phyloP scores from a whole-genome alignment of 2,797 vertebrate species.

The Anguilla obscura region DNA sequence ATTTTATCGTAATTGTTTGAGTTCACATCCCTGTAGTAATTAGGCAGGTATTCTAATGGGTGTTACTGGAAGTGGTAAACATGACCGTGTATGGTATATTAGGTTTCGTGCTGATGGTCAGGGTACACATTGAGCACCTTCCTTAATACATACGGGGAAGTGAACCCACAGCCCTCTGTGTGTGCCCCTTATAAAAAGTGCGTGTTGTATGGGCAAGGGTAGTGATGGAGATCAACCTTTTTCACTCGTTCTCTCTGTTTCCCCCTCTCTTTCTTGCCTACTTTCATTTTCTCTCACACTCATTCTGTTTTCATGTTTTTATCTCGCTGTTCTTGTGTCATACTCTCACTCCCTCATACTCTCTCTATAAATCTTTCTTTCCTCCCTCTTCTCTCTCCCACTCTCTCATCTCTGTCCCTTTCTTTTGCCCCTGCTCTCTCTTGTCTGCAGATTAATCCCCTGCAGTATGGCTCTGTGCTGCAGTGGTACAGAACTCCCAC shows the following conservation, averaged over 20 bases:
- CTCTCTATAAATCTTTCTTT: not conserved
- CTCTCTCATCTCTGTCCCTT: not conserved
- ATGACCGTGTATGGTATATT: not conserved
- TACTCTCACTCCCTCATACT: not conserved
- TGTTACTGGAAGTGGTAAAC: not conserved
- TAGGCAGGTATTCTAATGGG: not conserved
- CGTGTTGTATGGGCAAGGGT: not conserved
- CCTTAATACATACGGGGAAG: not conserved
- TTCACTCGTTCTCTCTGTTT: not conserved
- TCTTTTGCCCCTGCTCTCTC: not conserved
- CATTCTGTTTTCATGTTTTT: not conserved
- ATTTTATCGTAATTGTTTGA: not conserved
- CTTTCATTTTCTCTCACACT: not conserved
- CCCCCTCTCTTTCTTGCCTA: not conserved
- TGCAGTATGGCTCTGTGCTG: constrained; percentile 74
- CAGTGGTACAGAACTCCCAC: constrained; percentile 83
- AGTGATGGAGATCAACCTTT: not conserved
- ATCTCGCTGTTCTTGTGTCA: not conserved
- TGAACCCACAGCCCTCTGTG: not conserved
- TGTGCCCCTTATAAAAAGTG: not conserved
- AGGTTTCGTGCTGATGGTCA: not conserved
- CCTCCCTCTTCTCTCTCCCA: not conserved
- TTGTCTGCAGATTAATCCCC: constrained; percentile 84
- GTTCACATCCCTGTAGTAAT: not conserved
- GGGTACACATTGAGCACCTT: not conserved